A percentile compares a stretch with the other conserved stretches of the same genome.
Evolutionary conservation across 2,797 vertebrate species (phyloP).

Genomic region (Neosalanx taihuensis): DNA sequence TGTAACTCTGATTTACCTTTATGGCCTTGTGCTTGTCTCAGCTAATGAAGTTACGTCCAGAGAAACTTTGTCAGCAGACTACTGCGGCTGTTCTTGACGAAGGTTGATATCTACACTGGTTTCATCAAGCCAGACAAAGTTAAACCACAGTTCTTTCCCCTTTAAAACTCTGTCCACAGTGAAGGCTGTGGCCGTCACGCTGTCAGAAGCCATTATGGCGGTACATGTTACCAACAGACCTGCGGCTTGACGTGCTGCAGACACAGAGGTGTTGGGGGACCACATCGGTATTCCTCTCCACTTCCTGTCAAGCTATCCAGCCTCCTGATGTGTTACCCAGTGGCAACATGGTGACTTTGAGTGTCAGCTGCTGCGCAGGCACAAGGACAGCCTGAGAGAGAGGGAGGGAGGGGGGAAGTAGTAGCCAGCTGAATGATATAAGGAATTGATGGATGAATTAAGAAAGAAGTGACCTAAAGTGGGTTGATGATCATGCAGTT

Average conservation of each 20-base stretch:
- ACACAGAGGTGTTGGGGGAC: slow-evolving; percentile 8
- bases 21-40: not conserved
- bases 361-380: slow-evolving; percentile 22
- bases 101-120: not conserved
- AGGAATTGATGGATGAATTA: not conserved
- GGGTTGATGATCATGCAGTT: not conserved
- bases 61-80: not conserved
- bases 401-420: not conserved
- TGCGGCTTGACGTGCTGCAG: not conserved
- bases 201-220: not conserved
- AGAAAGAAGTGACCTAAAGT: slow-evolving; percentile 7
- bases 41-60: not conserved
- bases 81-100: not conserved
- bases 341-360: slow-evolving; percentile 36
- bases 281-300: slow-evolving; percentile 44
- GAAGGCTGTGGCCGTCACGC: slow-evolving; percentile 8
- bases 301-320: slow-evolving; percentile 45
- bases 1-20: not conserved
- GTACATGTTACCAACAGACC: not conserved
- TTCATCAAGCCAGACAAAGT: not conserved
- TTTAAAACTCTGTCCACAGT: not conserved
- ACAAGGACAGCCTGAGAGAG: not conserved
- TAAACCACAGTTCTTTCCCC: not conserved
- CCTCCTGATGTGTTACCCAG: slow-evolving; percentile 36
- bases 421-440: not conserved